phyloP scores from a whole-genome alignment of 2,797 vertebrate genomes.

The Myripristis murdjan region DNA sequence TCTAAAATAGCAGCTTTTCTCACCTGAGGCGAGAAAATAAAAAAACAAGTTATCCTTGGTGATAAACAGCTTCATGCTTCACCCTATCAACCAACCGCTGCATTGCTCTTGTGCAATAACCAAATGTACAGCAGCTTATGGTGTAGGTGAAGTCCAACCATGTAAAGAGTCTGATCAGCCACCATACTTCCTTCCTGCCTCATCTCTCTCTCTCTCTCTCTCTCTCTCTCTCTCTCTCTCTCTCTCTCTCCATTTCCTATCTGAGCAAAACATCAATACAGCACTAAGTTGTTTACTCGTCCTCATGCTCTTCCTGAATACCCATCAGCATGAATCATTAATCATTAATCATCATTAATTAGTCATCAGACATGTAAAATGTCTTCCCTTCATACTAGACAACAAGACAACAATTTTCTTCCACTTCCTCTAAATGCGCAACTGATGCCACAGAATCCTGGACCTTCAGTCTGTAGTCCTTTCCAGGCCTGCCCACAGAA shows the following conservation, averaged over 20 bases:
- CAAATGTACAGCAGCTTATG: neutral
- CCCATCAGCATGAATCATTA: conserved; percentile 53
- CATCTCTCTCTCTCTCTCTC: neutral
- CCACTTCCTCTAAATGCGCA: neutral
- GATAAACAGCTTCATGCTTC: too few relatives aligned
- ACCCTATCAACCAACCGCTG: too few relatives aligned
- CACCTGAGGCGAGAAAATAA: neutral
- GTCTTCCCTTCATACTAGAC: conserved; percentile 23
- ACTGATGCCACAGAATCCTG: neutral
- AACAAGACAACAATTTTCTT: neutral
- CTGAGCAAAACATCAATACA: conserved; percentile 30
- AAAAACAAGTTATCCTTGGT: neutral
- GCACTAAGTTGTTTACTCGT: conserved; percentile 8
- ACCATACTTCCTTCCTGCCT: conserved; percentile 19
- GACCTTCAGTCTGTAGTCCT: neutral
- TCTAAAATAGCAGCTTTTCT: neutral
- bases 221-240: neutral
- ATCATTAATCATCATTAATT: too few relatives aligned
- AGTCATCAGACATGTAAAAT: conserved; percentile 43
- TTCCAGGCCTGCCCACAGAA: too few relatives aligned
- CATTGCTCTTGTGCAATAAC: too few relatives aligned
- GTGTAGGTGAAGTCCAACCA: neutral
- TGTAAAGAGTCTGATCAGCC: too few relatives aligned
- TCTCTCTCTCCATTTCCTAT: conserved; percentile 13
- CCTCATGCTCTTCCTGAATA: conserved; percentile 17